Conservation (phyloP, 2,113 vertebrate species). For the Misgurnus anguillicaudatus region DNA sequence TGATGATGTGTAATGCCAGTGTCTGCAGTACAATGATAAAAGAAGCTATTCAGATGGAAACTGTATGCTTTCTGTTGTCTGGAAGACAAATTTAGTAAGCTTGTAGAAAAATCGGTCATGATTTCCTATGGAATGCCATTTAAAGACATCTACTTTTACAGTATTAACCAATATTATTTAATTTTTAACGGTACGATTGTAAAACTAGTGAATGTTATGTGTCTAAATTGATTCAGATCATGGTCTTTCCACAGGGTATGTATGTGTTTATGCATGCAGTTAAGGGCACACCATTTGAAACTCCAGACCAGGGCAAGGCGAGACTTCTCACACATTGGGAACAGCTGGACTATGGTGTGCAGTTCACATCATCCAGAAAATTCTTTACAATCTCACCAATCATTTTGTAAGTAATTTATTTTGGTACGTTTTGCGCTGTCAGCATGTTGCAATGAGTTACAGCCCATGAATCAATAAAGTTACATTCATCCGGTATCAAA, state of each 20-base stretch:
- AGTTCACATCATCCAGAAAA: slow-evolving; percentile 97
- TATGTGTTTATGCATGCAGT: slow-evolving; percentile 98
- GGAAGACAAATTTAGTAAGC: not conserved
- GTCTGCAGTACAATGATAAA: slow-evolving; percentile 37
- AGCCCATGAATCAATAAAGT: not conserved
- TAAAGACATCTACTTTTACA: too few species aligned
- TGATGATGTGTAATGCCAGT: slow-evolving; percentile 16
- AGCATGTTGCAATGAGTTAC: not conserved
- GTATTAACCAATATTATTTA: too few species aligned
- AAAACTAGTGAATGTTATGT: not conserved
- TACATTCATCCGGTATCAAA: too few species aligned
- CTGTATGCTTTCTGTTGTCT: not conserved
- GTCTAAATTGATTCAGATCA: not conserved
- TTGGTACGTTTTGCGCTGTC: not conserved
- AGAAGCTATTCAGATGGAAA: slow-evolving; percentile 55
- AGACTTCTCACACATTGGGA: slow-evolving; percentile 98
- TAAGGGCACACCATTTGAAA: slow-evolving; percentile 97
- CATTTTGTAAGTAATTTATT: slow-evolving; percentile 83
- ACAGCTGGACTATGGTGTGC: slow-evolving; percentile 95
- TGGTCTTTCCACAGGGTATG: slow-evolving; percentile 82
- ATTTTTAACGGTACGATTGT: not conserved
- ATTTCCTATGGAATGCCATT: not conserved
- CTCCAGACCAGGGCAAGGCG: slow-evolving; percentile 96
- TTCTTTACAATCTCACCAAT: slow-evolving; percentile 99
- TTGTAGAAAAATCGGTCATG: not conserved